phyloP scores from a whole-genome alignment of 2,888 invertebrate species.

The Ichneumon xanthorius region DNA sequence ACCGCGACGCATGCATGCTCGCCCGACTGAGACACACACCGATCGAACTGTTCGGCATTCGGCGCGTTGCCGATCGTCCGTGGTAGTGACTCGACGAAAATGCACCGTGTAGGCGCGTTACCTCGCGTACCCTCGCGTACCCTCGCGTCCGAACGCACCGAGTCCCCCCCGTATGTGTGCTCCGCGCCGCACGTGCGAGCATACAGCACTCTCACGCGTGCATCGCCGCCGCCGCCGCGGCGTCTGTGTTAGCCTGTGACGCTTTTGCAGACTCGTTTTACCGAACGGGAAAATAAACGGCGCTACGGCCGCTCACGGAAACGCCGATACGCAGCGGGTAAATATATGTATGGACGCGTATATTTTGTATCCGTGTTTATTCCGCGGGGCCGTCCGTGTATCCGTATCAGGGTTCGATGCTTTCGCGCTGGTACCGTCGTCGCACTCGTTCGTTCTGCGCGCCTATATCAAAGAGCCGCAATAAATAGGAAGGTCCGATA shows the following conservation, averaged over 20 bases:
- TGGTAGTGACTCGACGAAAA: conserved; percentile 60
- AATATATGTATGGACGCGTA: conserved; percentile 14
- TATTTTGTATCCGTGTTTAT: not conserved
- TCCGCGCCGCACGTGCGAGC: conserved; percentile 68
- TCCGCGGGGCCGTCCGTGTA: not conserved
- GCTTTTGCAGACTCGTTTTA: conserved; percentile 60
- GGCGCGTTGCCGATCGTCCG: conserved; percentile 55
- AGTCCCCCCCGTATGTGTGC: conserved; percentile 25
- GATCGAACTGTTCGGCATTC: conserved; percentile 39
- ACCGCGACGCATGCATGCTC: conserved; percentile 49
- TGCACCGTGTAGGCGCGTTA: conserved; percentile 47
- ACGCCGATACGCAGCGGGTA: not conserved
- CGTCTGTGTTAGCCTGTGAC: conserved; percentile 26
- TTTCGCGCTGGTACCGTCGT: conserved; percentile 17
- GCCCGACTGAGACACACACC: conserved; percentile 47
- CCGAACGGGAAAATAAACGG: conserved; percentile 65
- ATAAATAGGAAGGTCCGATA: conserved; percentile 78
- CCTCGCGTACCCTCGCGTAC: conserved; percentile 35
- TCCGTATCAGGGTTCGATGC: conserved; percentile 16
- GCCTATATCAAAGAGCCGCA: conserved; percentile 77
- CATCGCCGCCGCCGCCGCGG: conserved; percentile 21
- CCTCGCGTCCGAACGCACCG: conserved; percentile 10
- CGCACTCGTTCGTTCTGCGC: conserved; percentile 67
- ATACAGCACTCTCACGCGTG: conserved; percentile 30
- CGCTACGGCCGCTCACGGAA: conserved; percentile 7